Evolutionary conservation across 1,140 invertebrate genomes (phyloP), one percentile per base, ranked within the genome.

Genomic region (Orius laevigatus): DNA sequence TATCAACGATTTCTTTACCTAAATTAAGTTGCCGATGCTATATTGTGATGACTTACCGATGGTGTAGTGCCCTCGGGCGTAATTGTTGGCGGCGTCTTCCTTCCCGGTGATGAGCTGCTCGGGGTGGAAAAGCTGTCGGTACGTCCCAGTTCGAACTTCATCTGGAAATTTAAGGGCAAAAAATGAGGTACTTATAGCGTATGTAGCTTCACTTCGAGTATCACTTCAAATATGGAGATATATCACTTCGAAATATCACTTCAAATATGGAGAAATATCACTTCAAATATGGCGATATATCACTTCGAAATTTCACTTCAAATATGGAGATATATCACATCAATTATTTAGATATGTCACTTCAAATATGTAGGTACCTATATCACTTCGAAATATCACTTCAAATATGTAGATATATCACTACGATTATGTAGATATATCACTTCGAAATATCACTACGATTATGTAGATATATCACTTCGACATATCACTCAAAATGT

Each of bases 11-110:
- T 66, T 86, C 86, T 66, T 85, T 90, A 12, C 48, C 48, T 49
- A 32, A 5, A 25, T n/a, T 9, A 10, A 40, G 8, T 34, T 8
- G 8, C 33, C 8, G 33, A 34, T 34, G 33, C n/a, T n/a, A 8
- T 34, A 34, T 34, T n/a, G n/a, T 34, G 33, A 34, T 34, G 33
- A 8, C 33, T 84, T 89, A 53, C 86, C 86, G 60, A 90, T 85
- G 50, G 87, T 91, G 71, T 91, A 91, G 67, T 90, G 86, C 46
- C 87, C 86, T 57, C 87, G 72, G 25, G 83, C 84, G 57, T 87
- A 87, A 69, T 89, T 89, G 66, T 88, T 89, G 48, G 85, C 85
- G 20, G 85, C 86, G 63, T 90, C 86, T 66, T 91, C 85, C 63
- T 85, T 85, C 46, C 82, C 82, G 56, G 80, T 84, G 62, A 86